Evolutionary conservation across 2,888 invertebrate species (phyloP).

Genomic region (Plutella xylostella): DNA sequence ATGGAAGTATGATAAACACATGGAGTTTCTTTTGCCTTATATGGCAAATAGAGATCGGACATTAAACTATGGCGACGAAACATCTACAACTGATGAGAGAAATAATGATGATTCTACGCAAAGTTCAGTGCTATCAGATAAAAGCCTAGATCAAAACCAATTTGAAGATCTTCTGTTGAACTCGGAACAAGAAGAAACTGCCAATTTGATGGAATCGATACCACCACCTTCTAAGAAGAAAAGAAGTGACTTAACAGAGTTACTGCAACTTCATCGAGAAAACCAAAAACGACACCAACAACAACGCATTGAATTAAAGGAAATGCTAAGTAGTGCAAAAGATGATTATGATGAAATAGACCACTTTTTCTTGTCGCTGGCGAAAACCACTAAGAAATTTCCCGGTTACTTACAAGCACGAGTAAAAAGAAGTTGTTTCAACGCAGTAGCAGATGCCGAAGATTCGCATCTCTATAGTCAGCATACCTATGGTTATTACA

Average conservation of each 20-base stretch:
- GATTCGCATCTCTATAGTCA: no score
- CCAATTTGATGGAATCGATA: no score
- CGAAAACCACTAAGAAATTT: slow-evolving; percentile 15
- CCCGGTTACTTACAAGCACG: slow-evolving; percentile 14
- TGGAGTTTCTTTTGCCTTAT: slow-evolving; percentile 14
- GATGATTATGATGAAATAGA: slow-evolving; percentile 15
- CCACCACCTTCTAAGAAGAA: slow-evolving; percentile 13
- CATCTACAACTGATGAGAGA: slow-evolving; percentile 15
- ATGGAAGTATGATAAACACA: slow-evolving; percentile 17
- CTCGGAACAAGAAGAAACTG: no score
- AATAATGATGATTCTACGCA: no score
- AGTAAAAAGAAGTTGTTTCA: slow-evolving; percentile 9
- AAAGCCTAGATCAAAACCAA: no score
- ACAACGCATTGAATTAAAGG: slow-evolving; percentile 15
- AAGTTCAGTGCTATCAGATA: no score
- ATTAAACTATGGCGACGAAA: slow-evolving; percentile 7
- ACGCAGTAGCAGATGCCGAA: slow-evolving; percentile 13
- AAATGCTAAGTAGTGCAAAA: slow-evolving; percentile 14
- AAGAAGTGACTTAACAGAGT: slow-evolving; percentile 5
- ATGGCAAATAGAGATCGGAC: slow-evolving; percentile 13
- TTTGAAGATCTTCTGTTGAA: no score
- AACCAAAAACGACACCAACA: slow-evolving; percentile 15
- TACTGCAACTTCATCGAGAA: slow-evolving; percentile 13
- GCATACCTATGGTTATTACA: no score
- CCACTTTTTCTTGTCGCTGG: slow-evolving; percentile 16